These are phyloP conservation scores for Gallinago stenura DNA, from an alignment of 2,797 vertebrate species.

Conservation along the genomic window DNA sequence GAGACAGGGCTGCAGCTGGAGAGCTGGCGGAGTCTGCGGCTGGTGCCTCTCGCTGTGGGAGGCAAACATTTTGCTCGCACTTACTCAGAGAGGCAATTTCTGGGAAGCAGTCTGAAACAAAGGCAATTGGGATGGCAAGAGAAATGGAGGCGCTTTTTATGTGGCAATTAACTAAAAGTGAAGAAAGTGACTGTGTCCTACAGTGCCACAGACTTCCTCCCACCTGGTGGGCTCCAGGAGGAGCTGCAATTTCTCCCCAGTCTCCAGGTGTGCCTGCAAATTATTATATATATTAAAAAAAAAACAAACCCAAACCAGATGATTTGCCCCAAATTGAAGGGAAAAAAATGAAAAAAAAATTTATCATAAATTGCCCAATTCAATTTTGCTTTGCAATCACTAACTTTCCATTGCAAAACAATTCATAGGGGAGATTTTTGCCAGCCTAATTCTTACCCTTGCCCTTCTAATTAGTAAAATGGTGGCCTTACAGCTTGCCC, in stretches of 20 bases:
- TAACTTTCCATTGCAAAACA: not conserved
- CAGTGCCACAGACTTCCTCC: not conserved
- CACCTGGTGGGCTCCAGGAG: not conserved
- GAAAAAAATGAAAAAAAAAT: not conserved
- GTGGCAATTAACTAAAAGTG: not conserved
- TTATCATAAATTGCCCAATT: not conserved
- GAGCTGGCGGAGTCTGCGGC: not conserved
- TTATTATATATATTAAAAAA: not conserved
- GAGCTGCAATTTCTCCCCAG: not conserved
- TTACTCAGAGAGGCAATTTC: not conserved
- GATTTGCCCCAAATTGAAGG: not conserved
- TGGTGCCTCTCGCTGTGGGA: not conserved
- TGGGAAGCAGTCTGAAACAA: slow-evolving; percentile 6
- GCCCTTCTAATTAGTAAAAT: not conserved
- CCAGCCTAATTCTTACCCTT: not conserved
- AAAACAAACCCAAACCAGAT: not conserved
- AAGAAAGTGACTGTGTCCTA: not conserved
- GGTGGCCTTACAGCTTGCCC: not conserved
- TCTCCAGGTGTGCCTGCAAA: not conserved
- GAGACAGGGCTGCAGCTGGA: not conserved
- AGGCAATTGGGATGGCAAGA: not conserved
- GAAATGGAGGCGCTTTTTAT: not conserved
- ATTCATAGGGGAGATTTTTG: not conserved
- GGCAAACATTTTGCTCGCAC: not conserved
- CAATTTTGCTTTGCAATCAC: fast-evolving